Evolutionary conservation across 2,113 vertebrate genomes (phyloP), one percentile per base, ranked within the genome.

Genomic region (Tetrax tetrax): DNA sequence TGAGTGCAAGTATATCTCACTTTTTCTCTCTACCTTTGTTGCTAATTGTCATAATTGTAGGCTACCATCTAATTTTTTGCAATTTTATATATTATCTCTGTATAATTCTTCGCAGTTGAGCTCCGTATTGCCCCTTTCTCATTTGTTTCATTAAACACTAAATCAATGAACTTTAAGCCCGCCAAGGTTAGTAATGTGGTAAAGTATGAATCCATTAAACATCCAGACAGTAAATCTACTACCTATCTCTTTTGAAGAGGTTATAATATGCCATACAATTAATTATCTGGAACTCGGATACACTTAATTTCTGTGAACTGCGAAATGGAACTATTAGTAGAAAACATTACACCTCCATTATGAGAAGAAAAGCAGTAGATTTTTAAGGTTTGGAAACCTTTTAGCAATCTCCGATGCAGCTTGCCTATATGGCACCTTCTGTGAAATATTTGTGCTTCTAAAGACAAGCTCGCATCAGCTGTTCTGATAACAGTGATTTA

Each of bases 131-230:
- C 57, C 66, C 76, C 89, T 72, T 85, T 86, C 70, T 63, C 59
- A 63, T 90, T 92, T 8, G 15, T 82, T 90, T 88, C 83, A 84
- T 91, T 92, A 91, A 93, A 71, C 83, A 70, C 50, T 92, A 80
- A 91, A 87, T 96, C 90, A 87, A 57, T 86, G 72, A 95, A 93
- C 83, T 87, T 91, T 74, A 91, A 76, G 45, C 48, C 78, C 10
- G 22, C 60, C 25, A 68, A 89, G 81, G 76, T 93, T 95, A 76
- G 45, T 79, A 80, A 89, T 64, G 75, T 89, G 60, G 95, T 82
- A 90, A 90, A 94, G 77, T 35, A 86, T 61, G 87, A 89, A 94
- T 86, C 81, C 75, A 87, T 94, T 93, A 92, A 89, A 79, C 57
- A 87, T 24, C 76, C 86, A 91, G 86, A 33, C 85, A 84, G 54